These are phyloP conservation scores for Cheilosia scutellata DNA, from an alignment of 2,888 invertebrate genomes.

Conservation along the genomic window DNA sequence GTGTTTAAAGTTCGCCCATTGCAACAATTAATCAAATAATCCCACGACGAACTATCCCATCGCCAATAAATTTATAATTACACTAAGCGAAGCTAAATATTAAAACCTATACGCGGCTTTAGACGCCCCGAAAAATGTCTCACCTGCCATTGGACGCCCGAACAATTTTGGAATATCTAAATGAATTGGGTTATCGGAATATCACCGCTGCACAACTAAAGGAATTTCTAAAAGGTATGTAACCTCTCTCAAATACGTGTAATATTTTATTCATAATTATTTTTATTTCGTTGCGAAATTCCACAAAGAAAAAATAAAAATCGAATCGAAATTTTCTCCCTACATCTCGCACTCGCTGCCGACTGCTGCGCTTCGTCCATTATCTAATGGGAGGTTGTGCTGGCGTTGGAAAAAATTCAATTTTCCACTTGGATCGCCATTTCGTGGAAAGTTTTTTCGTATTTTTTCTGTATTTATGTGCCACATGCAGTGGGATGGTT, in stretches of 20 bases:
- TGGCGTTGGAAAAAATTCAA: slow-evolving; percentile 62
- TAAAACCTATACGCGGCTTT: slow-evolving; percentile 44
- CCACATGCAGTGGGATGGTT: slow-evolving; percentile 72
- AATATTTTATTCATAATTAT: slow-evolving; percentile 54
- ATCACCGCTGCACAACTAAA: slow-evolving; percentile 90
- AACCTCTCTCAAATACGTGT: slow-evolving; percentile 22
- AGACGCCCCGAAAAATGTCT: slow-evolving; percentile 81
- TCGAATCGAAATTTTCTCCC: slow-evolving; percentile 35
- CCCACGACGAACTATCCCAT: background rate
- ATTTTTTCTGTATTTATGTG: slow-evolving; percentile 70
- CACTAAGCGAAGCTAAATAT: slow-evolving; percentile 6
- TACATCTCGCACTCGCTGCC: slow-evolving; percentile 24
- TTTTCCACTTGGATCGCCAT: slow-evolving; percentile 73
- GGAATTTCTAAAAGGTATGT: slow-evolving; percentile 90
- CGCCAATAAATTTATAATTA: background rate
- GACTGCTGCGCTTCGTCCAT: slow-evolving; percentile 62
- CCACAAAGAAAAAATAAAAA: slow-evolving; percentile 14
- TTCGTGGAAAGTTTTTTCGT: slow-evolving; percentile 70
- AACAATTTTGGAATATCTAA: slow-evolving; percentile 90
- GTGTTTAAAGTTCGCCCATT: slow-evolving; percentile 62
- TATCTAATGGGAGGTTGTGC: slow-evolving; percentile 71
- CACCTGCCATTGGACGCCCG: slow-evolving; percentile 87
- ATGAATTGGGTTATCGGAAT: slow-evolving; percentile 90
- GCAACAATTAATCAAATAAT: slow-evolving; percentile 51
- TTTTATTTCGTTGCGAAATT: slow-evolving; percentile 46